Evolutionary conservation across 2,113 vertebrate genomes (phyloP), one percentile per base, ranked within the genome.

Genomic region (Eolophus roseicapilla): DNA sequence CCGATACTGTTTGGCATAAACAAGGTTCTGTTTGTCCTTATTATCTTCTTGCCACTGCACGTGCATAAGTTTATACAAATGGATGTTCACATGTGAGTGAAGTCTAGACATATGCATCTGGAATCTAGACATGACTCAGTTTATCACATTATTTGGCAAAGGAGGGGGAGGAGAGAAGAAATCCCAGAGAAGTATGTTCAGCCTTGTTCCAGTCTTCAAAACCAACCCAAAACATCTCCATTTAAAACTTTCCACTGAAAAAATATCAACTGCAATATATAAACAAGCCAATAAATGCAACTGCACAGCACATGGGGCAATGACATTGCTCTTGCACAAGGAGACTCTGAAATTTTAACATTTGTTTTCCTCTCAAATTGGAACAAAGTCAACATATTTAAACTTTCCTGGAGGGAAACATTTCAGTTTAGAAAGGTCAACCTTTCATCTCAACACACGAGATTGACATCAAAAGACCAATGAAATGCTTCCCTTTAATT

Each of bases 311-410:
- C 86, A 60, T 19, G 46, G 89, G 74, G 59, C 86, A 94, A 62
- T 57, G 86, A 71, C 86, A 75, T 23, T 43, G 76, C 77, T 92
- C 78, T 86, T 92, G 89, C 89, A 90, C 68, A 90, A 90, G 82
- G 29, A 62, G 41, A 35, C n/a, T n/a, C 47, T 60, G 24, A 53
- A 62, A 46, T 55, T 87, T 67, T 71, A 69, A 76, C 78, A 57
- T 87, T 90, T 90, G 63, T 87, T 95, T 83, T 83, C 63, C 63
- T 83, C 33, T 59, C 63, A 5, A n/a, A 41, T 37, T 87, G 86
- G 94, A 90, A 71, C 16, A 5, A 41, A 68, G 67, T 87, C 78
- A 71, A 77, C 76, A 71, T 29, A 76, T n/a, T 92, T 63, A 60
- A 67, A 43, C 68, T 50, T 76, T 92, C 74, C 94, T 90, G 59